Evolutionary conservation across 2,888 invertebrate species (phyloP).

Genomic region (Bombyx huttoni): DNA sequence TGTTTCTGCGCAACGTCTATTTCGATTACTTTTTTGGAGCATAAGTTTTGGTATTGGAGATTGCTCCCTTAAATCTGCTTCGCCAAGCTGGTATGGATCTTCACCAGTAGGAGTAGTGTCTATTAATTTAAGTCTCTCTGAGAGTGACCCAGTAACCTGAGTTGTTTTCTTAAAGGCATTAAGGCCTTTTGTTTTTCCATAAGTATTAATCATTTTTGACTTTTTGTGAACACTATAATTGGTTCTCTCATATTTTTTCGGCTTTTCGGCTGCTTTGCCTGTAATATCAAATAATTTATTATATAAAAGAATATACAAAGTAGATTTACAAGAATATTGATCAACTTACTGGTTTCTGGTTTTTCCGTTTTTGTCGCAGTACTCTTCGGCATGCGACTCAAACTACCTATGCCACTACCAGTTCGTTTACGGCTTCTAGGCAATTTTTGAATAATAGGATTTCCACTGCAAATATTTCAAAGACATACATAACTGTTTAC

Average conservation of each 20-base stretch:
- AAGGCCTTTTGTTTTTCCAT: constrained; percentile 33
- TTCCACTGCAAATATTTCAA: constrained; percentile 28
- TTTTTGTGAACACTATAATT: constrained; percentile 42
- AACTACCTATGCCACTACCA: constrained; percentile 37
- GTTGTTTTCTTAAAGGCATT: constrained; percentile 26
- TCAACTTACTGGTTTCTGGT: constrained; percentile 26
- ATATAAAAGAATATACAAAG: background rate
- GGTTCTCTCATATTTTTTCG: constrained; percentile 23
- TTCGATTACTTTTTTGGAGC: constrained; percentile 47
- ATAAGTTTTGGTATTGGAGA: constrained; percentile 62
- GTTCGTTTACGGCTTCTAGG: constrained; percentile 39
- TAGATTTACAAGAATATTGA: background rate
- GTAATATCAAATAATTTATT: constrained; percentile 10
- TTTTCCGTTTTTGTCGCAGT: constrained; percentile 24
- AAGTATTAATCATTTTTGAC: constrained; percentile 48
- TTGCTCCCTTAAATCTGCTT: constrained; percentile 59
- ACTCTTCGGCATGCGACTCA: constrained; percentile 41
- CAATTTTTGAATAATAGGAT: constrained; percentile 46
- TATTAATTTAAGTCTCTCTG: constrained; percentile 49
- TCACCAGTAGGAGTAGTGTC: constrained; percentile 60
- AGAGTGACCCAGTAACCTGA: constrained; percentile 45
- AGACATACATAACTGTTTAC: too few species aligned
- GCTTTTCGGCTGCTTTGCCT: constrained; percentile 34
- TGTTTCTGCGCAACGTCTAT: constrained; percentile 31
- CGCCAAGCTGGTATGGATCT: constrained; percentile 58